These are phyloP conservation scores for Gasterosteus nipponicus DNA, from an alignment of 2,113 vertebrate genomes.

Conservation along the genomic window DNA sequence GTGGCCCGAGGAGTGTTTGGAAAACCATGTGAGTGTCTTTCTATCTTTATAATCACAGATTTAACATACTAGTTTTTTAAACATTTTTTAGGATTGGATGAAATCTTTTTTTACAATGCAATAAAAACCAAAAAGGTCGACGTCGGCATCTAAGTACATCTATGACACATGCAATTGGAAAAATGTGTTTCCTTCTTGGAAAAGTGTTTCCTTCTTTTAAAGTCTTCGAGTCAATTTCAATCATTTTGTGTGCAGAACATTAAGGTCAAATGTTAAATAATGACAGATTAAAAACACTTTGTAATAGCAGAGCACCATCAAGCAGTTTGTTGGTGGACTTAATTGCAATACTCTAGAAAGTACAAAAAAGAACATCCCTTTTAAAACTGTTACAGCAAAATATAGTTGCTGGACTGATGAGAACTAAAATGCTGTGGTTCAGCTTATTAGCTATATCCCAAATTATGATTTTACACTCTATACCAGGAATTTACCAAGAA, in stretches of 20 bases:
- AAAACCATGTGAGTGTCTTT: slow-evolving; percentile 23
- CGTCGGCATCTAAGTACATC: slow-evolving; percentile 12
- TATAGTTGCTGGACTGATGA: neutral
- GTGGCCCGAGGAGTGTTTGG: slow-evolving; percentile 1
- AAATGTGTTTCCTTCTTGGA: neutral
- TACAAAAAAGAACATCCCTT: neutral
- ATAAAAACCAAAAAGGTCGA: slow-evolving; percentile 1
- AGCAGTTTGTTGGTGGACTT: neutral
- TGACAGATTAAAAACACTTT: neutral
- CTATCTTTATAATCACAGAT: slow-evolving; percentile 43
- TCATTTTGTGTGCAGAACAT: slow-evolving; percentile 5
- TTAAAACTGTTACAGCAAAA: neutral
- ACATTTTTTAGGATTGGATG: slow-evolving; percentile 2
- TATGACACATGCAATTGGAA: neutral
- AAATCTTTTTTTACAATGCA: neutral
- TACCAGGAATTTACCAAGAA: slow-evolving; percentile 3
- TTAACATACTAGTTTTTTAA: slow-evolving; percentile 18
- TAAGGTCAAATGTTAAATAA: neutral
- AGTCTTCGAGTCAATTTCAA: neutral
- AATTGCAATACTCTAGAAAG: neutral
- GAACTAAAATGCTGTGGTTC: neutral
- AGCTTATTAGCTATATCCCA: neutral
- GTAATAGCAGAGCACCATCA: too few species aligned
- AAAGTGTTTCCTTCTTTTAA: neutral
- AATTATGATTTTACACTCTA: neutral